Evolutionary conservation across 2,113 vertebrate species (phyloP), one percentile per base, ranked within the genome.

Genomic region (Canis aureus): DNA sequence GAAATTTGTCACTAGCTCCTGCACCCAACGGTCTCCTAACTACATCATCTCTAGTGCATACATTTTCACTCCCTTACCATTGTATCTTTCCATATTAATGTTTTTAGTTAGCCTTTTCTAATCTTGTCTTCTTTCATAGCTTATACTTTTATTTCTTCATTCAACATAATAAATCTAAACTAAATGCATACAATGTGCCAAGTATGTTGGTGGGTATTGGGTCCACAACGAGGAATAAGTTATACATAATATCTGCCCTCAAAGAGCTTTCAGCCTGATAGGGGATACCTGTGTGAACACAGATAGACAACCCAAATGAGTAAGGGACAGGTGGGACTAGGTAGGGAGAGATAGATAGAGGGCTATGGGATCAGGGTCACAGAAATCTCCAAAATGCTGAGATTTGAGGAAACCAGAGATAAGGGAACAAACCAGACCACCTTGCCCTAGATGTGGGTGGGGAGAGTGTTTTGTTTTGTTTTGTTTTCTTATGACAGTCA

Each of bases 261-360:
- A 55, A n/a, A 69, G 17, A 67, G 23, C 11, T 83, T 51, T 83
- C 16, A 60, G 49, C 20, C 11, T 43, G 13, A 64, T 25, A 43
- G 49, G 4, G 2, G 11, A 38, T 38, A 22, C 5, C 5, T 29
- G 1, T 10, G 6, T 10, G 20, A 25, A 35, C 16, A 15, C 12
- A 13, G 23, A 19, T 19, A 8, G 8, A 38, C 29, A 8, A n/a
- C 16, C 10, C 27, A 43, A 43, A 43, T 43, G 43, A 43, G 43
- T 43, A 43, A 43, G 43, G 43, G 43, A 43, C 43, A 43, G 43
- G 43, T 43, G 43, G 43, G 43, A 43, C 43, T 43, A 43, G 43
- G 43, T 43, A 43, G 43, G 43, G 43, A 43, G 43, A 43, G 43
- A 43, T 43, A 43, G 43, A 43, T 7, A 43, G 43, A 43, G 43